These are phyloP conservation scores for Bucco capensis DNA, from an alignment of 2,113 vertebrate genomes.

Conservation along the genomic window DNA sequence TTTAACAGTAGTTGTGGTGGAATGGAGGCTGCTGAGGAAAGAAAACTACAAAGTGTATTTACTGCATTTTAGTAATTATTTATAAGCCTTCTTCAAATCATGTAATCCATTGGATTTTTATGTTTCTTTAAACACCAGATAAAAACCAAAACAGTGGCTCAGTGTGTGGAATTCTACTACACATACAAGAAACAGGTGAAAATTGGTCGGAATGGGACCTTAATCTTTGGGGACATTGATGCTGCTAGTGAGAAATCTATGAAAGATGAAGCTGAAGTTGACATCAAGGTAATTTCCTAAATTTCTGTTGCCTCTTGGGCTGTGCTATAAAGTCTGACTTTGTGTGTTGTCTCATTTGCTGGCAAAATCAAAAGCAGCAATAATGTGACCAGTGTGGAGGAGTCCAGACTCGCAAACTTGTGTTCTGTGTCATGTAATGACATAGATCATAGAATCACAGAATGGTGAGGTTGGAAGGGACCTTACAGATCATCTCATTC, in stretches of 20 bases:
- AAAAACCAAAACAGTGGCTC: slow-evolving; percentile 92
- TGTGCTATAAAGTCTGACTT: background rate
- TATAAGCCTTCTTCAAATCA: background rate
- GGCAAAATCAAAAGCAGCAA: background rate
- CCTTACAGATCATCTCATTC: no score
- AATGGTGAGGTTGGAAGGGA: no score
- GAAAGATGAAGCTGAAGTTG: slow-evolving; percentile 86
- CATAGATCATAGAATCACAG: no score
- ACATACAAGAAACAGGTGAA: slow-evolving; percentile 97
- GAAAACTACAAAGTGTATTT: background rate
- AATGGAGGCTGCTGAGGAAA: background rate
- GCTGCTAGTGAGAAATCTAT: slow-evolving; percentile 65
- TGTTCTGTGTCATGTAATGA: background rate
- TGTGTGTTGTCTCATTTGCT: background rate
- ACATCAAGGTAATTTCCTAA: slow-evolving; percentile 78
- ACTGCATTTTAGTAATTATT: background rate
- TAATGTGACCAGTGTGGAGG: background rate
- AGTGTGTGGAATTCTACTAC: slow-evolving; percentile 98
- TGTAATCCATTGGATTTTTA: background rate
- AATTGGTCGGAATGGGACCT: slow-evolving; percentile 88
- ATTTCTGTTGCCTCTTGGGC: background rate
- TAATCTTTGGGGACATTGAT: slow-evolving; percentile 88
- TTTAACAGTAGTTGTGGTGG: background rate
- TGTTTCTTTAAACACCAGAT: slow-evolving; percentile 75
- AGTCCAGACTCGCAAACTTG: background rate